Base-by-base conservation (phyloP, 2,888 invertebrate species). In the Escarpia spicata region DNA sequence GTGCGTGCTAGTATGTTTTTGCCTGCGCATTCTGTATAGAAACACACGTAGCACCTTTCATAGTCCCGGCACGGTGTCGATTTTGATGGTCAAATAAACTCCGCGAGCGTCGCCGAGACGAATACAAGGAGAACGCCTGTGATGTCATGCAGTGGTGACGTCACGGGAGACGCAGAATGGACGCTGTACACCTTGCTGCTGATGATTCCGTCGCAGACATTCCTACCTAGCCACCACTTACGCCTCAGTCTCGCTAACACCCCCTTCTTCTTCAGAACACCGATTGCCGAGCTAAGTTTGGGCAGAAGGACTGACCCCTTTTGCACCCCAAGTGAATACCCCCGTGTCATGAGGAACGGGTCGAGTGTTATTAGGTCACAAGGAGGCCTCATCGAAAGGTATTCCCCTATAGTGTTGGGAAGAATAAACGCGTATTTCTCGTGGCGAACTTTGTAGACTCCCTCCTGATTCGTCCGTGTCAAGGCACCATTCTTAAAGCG, bases 341-440 rank as follows among this genome's bases (percentile, higher is more conserved):
- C 92, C n/a, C 92, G 92, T 43, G 91, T 91, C 92, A 94, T 92
- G 58, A 94, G 90, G 91, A 94, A 94, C 43, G 91, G 90, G 26
- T 93, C 94, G 37, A 94, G 92, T 12, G 93, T 91, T 6, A 93
- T 91, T 26, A 94, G 92, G 91, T 94, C 94, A 92, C 94, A 94
- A 3, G 94, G 94, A 0, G 90, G 90, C 37, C 92, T 92, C 90
- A 93, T 52, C 0, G 93, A 91, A 37, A 94, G 92, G 90, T 94
- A 94, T 43, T 94, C 94, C 9, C 92, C 94, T 37, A 94, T 94
- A 31, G 93, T 94, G 92, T 92, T 90, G 6, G 94, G 94, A 26
- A 94, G 92, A 37, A 94, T 93, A 90, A 93, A 94, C 44, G 93
- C 94, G 92, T 93, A 94, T 43, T 93, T 93, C 90, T 93, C 91